These are phyloP conservation scores for Vicugna pacos DNA, from an alignment of 2,113 vertebrate genomes.

Conservation along the genomic window DNA sequence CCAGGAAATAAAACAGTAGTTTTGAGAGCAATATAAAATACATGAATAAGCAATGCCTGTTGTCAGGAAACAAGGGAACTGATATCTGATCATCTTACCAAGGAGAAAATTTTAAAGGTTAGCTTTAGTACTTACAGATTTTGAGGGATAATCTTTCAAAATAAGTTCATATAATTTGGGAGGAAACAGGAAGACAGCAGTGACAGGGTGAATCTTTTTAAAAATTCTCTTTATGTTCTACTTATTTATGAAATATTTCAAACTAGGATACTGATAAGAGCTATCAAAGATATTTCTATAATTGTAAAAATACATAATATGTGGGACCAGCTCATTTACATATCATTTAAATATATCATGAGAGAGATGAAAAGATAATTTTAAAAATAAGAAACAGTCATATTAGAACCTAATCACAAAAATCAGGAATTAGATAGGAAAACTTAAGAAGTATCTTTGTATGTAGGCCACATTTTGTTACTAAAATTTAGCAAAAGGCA, in stretches of 20 bases:
- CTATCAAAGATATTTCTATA: neutral
- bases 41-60: neutral
- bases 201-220: neutral
- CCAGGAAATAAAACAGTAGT: neutral
- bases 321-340: neutral
- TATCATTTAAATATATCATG: neutral
- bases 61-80: neutral
- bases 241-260: conserved; percentile 25
- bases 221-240: neutral
- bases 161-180: neutral
- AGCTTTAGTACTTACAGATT: neutral
- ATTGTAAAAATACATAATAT: neutral
- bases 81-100: neutral
- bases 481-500: neutral
- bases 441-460: neutral
- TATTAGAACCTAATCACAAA: neutral
- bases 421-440: neutral
- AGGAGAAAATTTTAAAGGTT: neutral
- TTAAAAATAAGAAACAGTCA: neutral
- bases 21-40: neutral
- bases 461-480: neutral
- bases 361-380: neutral
- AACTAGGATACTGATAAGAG: neutral
- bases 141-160: neutral
- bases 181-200: neutral